Base-by-base conservation (phyloP, 2,888 invertebrate genomes). In the Euclidia mi region DNA sequence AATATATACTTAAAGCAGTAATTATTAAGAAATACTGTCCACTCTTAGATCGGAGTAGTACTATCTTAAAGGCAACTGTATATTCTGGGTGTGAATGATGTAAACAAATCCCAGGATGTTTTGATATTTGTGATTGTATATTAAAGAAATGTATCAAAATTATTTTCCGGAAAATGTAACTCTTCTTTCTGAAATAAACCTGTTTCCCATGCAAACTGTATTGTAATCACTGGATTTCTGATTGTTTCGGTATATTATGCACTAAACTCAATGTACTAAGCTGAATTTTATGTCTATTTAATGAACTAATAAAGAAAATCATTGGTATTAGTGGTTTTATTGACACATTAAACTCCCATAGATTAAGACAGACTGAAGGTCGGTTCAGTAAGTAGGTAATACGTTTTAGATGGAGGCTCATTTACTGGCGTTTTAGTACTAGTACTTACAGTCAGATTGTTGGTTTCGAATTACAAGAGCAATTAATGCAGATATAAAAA, bases 261-360 rank as follows among this genome's bases (percentile, higher is more conserved):
- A 72, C 47, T 47, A 15, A 64, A 56, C 42, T 60, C 28, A 53
- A 59, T 32, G 48, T 47, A 47, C 40, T 46, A 17, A 48, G 40
- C 47, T 69, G 56, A 51, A 51, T 65, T 50, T 68, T 68, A 56
- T 57, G 34, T 56, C 32, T 71, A 43, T 52, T 53, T 62, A 60
- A 37, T 65, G 25, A 59, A 56, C 7, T 60, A 71, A 71, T 75
- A 71, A 71, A 75, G 47, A 57, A 15, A 38, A 32, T 59, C 47
- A 63, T 63, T 57, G 56, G 50, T 47, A 56, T 18, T 11, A 43
- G 40, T 63, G 31, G 45, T 74, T 62, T 71, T 59, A 71, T 63
- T 65, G 15, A 28, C 15, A 25, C 25, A 28, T 42, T 32, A 14
- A 47, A 40, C 1, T 10, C 37, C 32, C 6, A 7, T 32, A 32